Evolutionary conservation across 2,113 vertebrate genomes (phyloP), one percentile per base, ranked within the genome.

Genomic region (Sturnus vulgaris): DNA sequence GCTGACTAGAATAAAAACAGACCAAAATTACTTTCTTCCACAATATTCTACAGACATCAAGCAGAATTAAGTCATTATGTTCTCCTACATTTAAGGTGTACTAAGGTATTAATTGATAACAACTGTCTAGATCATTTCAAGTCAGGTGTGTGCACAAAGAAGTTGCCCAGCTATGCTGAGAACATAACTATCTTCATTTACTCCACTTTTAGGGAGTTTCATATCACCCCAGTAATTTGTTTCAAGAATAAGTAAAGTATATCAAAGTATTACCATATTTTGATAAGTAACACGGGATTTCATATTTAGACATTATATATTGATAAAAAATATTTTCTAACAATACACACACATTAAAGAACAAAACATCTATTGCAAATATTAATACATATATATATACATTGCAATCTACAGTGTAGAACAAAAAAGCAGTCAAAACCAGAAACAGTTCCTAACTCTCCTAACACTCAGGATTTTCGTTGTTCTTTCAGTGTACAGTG

Each of bases 301-400:
- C 20, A 33, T 24, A 71, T 18, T 13, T 4, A 39, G 3, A 39
- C 6, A 68, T 30, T 28, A 47, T 18, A 70, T n/a, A 40, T 24
- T 49, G 15, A 56, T 59, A 47, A 42, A 42, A 37, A n/a, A 6
- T 37, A 70, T 75, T 78, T 91, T 31, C 19, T 35, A 65, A 6
- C 1, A 55, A 59, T n/a, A 15, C 4, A 53, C 5, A 2, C 1
- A 52, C 5, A 53, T 60, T 61, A 78, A n/a, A 69, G 5, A 4
- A 6, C 7, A 50, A 66, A 44, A 28, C 1, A 15, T 3, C 10
- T 16, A 7, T 7, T 16, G 0, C 6, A 53, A 19, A 40, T 55
- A 70, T 66, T 30, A 46, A 53, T 46, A 37, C 6, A 33, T 9
- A 72, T 11, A 52, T 9, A 52, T 15, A 52, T 15, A 75, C 28